Base-by-base conservation (phyloP, 2,113 vertebrate genomes). In the Leptobrachium ailaonicum region DNA sequence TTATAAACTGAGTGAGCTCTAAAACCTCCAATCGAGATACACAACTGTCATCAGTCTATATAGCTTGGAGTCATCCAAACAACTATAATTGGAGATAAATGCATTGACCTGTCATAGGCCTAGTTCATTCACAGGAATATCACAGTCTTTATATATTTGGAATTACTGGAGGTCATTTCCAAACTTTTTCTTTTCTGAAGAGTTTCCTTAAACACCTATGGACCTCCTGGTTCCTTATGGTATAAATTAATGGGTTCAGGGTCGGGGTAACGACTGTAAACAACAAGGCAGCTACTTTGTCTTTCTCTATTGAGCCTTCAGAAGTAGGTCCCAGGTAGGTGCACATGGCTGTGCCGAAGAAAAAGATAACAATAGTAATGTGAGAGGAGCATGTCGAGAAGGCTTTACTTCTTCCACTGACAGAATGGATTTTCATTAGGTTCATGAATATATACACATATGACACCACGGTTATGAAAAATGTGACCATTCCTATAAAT, bases 241-340 rank as follows among this genome's bases (percentile, higher is more conserved):
- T 63, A n/a, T 79, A 79, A 71, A 79, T 71, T 1, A 79, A 79
- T n/a, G 76, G 76, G 44, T 79, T 79, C 5, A 79, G 9, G 2
- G 70, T 11, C 6, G 76, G 76, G 2, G 42, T 79, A 6, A 79
- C 1, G 1, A 47, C 41, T 32, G 76, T 79, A 3, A 63, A 79
- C 42, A 71, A 70, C 2, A 79, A 68, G 8, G 76, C 54, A 64
- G 71, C 20, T 8, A 82, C 2, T 44, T 72, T 80, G 47, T 84
- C 83, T 67, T 56, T 64, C 10, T 82, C 64, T 0, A 75, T 40
- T 13, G 66, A 44, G 54, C 50, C 6, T 43, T 76, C 76, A 4
- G 69, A 45, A 3, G 74, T 45, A 9, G 77, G 81, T 56, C 71
- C 67, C 4, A 84, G 71, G 43, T 82, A 84, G 9, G 71, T 84